Base-by-base conservation (phyloP, 2,888 invertebrate species). In the Callinectes sapidus region DNA sequence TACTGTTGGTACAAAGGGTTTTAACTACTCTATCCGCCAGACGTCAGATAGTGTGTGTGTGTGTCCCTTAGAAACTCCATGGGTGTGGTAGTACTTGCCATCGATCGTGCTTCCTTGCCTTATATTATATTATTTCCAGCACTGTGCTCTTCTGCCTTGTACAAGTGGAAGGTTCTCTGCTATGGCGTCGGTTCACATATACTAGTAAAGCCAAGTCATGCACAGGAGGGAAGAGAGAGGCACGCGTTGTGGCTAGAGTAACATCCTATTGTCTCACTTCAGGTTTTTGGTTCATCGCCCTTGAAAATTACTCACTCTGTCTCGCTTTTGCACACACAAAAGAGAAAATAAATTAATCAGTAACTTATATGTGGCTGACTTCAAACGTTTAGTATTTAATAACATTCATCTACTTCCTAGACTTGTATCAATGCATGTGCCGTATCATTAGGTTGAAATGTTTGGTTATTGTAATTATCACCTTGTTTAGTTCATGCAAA, bases 291-390 rank as follows among this genome's bases (percentile, higher is more conserved):
- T 87, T 87, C 28, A 48, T 48, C 54, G 54, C 28, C n/a, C 28
- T 87, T n/a, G 42, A 87, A 54, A 87, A 48, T 28, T 28, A 87
- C 87, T 87, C 87, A 87, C 48, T 39, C 42, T 1, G 71, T 71
- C n/a, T 28, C 71, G n/a, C n/a, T n/a, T 23, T 2, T 89, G 39
- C 54, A 89, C 54, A n/a, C n/a, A n/a, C n/a, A n/a, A n/a, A n/a
- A n/a, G n/a, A n/a, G n/a, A n/a, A n/a, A n/a, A n/a, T n/a, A n/a
- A n/a, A n/a, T n/a, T n/a, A n/a, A n/a, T n/a, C n/a, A n/a, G n/a
- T n/a, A n/a, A n/a, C 23, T 6, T 61, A 1, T 71, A 28, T 10
- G 71, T 71, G n/a, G n/a, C 28, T 71, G 28, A 28, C 71, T 23
- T n/a, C 71, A 71, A 28, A 71, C 28, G 71, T 61, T 13, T 71